Base-by-base conservation (phyloP, 2,888 invertebrate genomes). In the Herminia tarsipennalis region DNA sequence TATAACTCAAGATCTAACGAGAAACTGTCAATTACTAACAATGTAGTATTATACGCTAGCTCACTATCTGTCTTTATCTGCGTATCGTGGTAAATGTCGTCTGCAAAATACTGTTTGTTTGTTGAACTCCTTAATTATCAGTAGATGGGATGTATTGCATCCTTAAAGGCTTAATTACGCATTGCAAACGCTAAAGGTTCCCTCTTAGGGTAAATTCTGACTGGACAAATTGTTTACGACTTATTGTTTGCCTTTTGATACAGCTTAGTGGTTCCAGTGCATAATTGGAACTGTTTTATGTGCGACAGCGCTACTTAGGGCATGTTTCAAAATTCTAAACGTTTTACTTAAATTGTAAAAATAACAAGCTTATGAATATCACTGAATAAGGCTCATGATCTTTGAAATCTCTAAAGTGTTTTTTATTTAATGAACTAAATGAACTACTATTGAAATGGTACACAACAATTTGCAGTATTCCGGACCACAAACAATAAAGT, bases 151-250 rank as follows among this genome's bases (percentile, higher is more conserved):
- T 75, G 65, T 70, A 77, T 66, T 64, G 71, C 73, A 70, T 74
- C 71, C 72, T 73, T 70, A 71, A 70, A 66, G 66, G 73, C 70
- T 73, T 78, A 81, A 83, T 83, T 81, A 75, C 70, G 63, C 56
- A 52, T 43, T 29, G 45, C 41, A 32, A 42, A 42, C 41, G 47
- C 56, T 44, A 55, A 56, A 49, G 63, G 69, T 57, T 64, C 63
- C 58, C 56, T 58, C 54, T 64, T 45, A 63, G 54, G 51, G 35
- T 50, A 27, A 17, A 27, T 33, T 12, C 34, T 5, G 36, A 43
- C 49, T 39, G 10, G 10, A 25, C 39, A 33, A 37, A 48, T 42
- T 33, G 28, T 42, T 42, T 48, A 29, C 34, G 22, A 32, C 10
- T 24, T 21, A 30, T 30, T 27, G 20, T 36, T 3, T 13, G n/a